Evolutionary conservation across 2,113 vertebrate species (phyloP).

Genomic region (Ascaphus truei): DNA sequence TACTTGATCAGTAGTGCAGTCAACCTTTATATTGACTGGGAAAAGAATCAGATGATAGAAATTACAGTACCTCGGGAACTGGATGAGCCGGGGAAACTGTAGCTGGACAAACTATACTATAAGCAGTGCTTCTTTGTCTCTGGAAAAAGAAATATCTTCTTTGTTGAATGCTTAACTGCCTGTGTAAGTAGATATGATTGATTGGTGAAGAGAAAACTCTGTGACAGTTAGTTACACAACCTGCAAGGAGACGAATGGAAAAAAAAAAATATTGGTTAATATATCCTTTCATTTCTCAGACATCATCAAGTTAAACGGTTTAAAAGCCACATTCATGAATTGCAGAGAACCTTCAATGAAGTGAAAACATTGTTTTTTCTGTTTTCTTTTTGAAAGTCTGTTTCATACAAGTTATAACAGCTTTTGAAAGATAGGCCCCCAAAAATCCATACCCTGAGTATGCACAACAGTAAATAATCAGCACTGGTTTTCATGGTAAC

Average conservation of each 20-base stretch:
- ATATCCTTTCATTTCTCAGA: slow-evolving; percentile 34
- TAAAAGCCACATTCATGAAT: background rate
- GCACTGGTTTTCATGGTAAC: no score
- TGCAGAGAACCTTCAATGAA: background rate
- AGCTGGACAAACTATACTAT: slow-evolving; percentile 66
- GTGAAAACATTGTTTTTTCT: background rate
- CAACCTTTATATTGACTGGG: slow-evolving; percentile 43
- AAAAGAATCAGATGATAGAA: slow-evolving; percentile 50
- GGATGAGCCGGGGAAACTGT: slow-evolving; percentile 64
- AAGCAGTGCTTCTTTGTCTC: slow-evolving; percentile 60
- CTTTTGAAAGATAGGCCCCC: background rate
- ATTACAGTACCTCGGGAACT: slow-evolving; percentile 69
- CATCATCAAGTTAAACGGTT: slow-evolving; percentile 40
- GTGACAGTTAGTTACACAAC: slow-evolving; percentile 46
- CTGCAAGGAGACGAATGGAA: slow-evolving; percentile 53
- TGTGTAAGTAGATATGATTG: slow-evolving; percentile 55
- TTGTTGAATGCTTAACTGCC: slow-evolving; percentile 60
- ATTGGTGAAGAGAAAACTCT: slow-evolving; percentile 49
- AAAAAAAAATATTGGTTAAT: slow-evolving; percentile 41
- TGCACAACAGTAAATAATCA: background rate
- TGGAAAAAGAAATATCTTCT: slow-evolving; percentile 62
- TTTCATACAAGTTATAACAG: no score
- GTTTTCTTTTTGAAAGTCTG: background rate
- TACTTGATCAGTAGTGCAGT: slow-evolving; percentile 38
- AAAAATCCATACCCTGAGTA: background rate